These are phyloP conservation scores for Dolichomitus sp. DNA, from an alignment of 2,888 invertebrate species.

Conservation along the genomic window DNA sequence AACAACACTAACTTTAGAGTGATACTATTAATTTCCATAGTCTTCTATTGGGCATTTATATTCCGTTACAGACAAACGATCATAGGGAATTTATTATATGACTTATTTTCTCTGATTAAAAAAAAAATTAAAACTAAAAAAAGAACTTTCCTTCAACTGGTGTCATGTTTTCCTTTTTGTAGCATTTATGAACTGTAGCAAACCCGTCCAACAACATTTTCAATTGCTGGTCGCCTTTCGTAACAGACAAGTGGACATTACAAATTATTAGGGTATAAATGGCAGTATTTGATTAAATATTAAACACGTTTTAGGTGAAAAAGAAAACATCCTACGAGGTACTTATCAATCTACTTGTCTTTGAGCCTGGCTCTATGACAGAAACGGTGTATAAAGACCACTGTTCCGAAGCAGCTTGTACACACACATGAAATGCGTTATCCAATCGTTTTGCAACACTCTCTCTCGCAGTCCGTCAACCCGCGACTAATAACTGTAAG, in stretches of 20 bases:
- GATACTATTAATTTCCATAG: too few species aligned
- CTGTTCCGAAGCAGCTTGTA: slow-evolving; percentile 29
- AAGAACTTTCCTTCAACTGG: background rate
- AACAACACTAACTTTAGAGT: too few species aligned
- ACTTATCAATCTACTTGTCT: slow-evolving; percentile 36
- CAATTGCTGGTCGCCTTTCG: background rate
- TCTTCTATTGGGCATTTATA: too few species aligned
- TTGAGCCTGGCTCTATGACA: slow-evolving; percentile 35
- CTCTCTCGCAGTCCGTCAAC: slow-evolving; percentile 28
- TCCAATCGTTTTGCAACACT: slow-evolving; percentile 34
- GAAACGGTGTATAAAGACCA: background rate
- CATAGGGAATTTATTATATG: too few species aligned
- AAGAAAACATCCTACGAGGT: slow-evolving; percentile 23
- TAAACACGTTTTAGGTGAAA: slow-evolving; percentile 24
- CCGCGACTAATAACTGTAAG: slow-evolving; percentile 28
- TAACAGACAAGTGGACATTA: background rate
- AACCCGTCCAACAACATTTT: background rate
- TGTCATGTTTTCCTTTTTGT: background rate
- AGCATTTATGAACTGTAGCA: background rate
- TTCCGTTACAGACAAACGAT: too few species aligned
- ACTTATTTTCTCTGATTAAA: too few species aligned
- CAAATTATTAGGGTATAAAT: slow-evolving; percentile 33
- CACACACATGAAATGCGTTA: slow-evolving; percentile 28
- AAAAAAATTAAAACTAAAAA: too few species aligned
- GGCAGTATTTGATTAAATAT: slow-evolving; percentile 11